phyloP scores from a whole-genome alignment of 2,797 vertebrate genomes.

The Echeneis naucrates region DNA sequence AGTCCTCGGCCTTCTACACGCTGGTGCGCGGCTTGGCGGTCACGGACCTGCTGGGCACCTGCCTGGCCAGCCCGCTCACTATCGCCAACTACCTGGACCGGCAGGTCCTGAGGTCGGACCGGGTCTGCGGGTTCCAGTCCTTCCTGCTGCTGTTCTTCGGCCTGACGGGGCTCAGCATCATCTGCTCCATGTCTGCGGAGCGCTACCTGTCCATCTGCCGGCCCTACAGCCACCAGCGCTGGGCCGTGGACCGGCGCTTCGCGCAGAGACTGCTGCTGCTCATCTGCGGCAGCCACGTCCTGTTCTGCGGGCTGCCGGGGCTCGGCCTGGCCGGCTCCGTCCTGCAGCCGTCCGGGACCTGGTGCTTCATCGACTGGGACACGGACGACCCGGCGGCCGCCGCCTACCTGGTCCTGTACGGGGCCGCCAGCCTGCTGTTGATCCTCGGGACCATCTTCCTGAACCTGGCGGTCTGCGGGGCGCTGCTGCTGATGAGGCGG shows the following conservation, averaged over 20 bases:
- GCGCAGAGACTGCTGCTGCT: constrained; percentile 89
- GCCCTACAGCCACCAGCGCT: constrained; percentile 94
- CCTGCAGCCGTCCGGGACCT: constrained; percentile 87
- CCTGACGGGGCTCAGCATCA: constrained; percentile 94
- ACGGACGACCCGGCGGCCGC: constrained; percentile 75
- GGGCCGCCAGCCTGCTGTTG: constrained; percentile 91
- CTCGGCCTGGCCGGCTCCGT: constrained; percentile 87
- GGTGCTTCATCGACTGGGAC: constrained; percentile 97
- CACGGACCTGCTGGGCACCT: constrained; percentile 96
- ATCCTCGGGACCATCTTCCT: constrained; percentile 92
- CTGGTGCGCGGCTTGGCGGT: constrained; percentile 94
- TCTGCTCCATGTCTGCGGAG: constrained; percentile 97
- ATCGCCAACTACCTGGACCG: constrained; percentile 91
- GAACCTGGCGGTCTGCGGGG: constrained; percentile 93
- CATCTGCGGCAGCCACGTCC: constrained; percentile 90
- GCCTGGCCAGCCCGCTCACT: constrained; percentile 94
- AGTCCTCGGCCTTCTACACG: constrained; percentile 95
- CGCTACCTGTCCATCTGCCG: constrained; percentile 97
- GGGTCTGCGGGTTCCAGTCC: constrained; percentile 91
- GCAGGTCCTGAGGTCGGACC: constrained; percentile 81
- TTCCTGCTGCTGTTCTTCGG: constrained; percentile 96
- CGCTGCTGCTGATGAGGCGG: constrained; percentile 93
- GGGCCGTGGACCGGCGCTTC: constrained; percentile 88
- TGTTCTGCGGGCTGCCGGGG: constrained; percentile 93
- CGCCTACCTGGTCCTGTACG: constrained; percentile 91